Conservation (phyloP, 2,888 invertebrate species). For the Drosophila longiperda region DNA sequence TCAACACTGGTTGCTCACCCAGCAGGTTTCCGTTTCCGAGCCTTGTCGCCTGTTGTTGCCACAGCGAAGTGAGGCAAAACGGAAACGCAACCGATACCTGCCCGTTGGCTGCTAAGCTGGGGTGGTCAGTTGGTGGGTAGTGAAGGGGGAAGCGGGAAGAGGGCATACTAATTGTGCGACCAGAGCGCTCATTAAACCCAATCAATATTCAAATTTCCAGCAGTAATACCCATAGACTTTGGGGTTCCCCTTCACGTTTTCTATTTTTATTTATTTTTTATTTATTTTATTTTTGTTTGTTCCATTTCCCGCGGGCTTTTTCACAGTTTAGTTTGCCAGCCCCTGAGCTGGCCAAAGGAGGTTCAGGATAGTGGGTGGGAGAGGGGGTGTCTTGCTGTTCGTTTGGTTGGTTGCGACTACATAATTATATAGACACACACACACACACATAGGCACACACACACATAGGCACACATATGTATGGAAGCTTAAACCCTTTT, state of each 20-base stretch:
- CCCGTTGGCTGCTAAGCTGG: not conserved
- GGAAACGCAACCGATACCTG: slow-evolving; percentile 44
- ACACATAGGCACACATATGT: slow-evolving; percentile 17
- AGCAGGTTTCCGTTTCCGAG: slow-evolving; percentile 12
- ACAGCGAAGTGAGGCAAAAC: slow-evolving; percentile 12
- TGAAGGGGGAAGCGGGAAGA: not conserved
- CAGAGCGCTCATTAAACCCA: slow-evolving; percentile 72
- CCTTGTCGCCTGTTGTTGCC: not conserved
- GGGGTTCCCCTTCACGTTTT: not conserved
- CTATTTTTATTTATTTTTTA: not conserved
- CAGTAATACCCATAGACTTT: slow-evolving; percentile 23
- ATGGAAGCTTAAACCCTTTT: slow-evolving; percentile 70
- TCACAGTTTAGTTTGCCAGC: slow-evolving; percentile 74
- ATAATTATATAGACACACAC: slow-evolving; percentile 66
- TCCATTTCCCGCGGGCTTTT: slow-evolving; percentile 55
- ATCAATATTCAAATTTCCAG: slow-evolving; percentile 72
- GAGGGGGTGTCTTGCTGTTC: slow-evolving; percentile 16
- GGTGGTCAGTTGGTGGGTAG: not conserved
- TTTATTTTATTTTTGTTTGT: not conserved
- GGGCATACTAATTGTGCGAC: slow-evolving; percentile 63
- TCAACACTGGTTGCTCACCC: slow-evolving; percentile 14
- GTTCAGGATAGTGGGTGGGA: not conserved
- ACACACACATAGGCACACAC: not conserved
- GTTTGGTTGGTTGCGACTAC: slow-evolving; percentile 58
- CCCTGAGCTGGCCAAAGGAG: slow-evolving; percentile 19